These are phyloP conservation scores for Podarcis muralis DNA, from an alignment of 2,113 vertebrate species.

Conservation along the genomic window DNA sequence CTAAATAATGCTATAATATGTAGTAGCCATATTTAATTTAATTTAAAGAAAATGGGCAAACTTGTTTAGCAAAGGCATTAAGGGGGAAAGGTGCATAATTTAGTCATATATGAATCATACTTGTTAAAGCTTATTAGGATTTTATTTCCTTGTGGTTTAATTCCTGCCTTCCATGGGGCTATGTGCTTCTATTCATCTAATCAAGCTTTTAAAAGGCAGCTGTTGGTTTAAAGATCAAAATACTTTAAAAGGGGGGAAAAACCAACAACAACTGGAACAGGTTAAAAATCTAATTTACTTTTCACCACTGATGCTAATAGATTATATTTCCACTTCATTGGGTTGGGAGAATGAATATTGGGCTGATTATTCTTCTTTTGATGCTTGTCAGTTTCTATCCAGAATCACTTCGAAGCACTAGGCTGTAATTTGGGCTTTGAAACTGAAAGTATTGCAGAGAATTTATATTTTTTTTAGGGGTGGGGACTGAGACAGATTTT, in stretches of 20 bases:
- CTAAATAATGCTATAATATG: background rate
- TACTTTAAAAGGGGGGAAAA: background rate
- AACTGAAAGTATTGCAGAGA: background rate
- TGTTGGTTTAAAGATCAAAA: conserved; percentile 6
- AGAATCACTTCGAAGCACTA: background rate
- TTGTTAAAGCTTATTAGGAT: background rate
- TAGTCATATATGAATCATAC: background rate
- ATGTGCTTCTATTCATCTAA: background rate
- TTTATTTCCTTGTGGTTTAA: background rate
- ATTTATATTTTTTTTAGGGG: background rate
- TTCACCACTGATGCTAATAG: background rate
- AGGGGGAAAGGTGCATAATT: too few relatives aligned
- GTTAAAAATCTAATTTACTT: background rate
- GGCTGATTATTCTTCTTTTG: background rate
- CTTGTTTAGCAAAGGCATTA: background rate
- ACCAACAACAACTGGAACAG: background rate
- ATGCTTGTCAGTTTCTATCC: background rate
- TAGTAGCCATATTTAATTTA: background rate
- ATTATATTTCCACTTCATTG: conserved; percentile 30
- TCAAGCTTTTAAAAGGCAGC: background rate
- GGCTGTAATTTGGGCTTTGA: background rate
- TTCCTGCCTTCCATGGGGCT: background rate
- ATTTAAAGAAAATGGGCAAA: too few relatives aligned
- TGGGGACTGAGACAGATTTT: background rate
- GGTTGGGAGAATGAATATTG: background rate